Conservation (phyloP, 2,888 invertebrate genomes). For the Scaptomyza cyrtandrae region DNA sequence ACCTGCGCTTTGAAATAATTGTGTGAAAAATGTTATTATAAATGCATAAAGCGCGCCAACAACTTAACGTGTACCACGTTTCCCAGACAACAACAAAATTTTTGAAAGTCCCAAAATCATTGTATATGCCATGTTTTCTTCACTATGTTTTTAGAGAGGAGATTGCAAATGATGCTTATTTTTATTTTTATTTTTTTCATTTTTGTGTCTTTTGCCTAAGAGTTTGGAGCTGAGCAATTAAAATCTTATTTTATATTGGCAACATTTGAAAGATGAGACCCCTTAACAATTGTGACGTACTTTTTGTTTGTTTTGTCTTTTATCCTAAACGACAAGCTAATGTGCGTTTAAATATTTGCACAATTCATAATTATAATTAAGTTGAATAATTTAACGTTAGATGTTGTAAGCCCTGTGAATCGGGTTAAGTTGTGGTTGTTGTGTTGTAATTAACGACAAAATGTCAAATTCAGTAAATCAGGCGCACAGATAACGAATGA, state of each 20-base stretch:
- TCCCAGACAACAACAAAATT: conserved; percentile 45
- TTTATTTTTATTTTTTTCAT: conserved; percentile 19
- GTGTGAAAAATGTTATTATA: conserved; percentile 69
- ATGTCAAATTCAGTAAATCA: conserved; percentile 43
- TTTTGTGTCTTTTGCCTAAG: neutral
- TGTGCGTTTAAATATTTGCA: conserved; percentile 47
- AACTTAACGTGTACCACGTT: conserved; percentile 39
- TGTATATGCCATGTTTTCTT: conserved; percentile 28
- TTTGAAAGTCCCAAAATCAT: conserved; percentile 51
- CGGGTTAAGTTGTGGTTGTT: conserved; percentile 29
- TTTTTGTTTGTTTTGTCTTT: conserved; percentile 18
- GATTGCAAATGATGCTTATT: conserved; percentile 25
- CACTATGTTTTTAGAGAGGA: conserved; percentile 43
- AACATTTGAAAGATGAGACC: conserved; percentile 17
- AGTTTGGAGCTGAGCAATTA: conserved; percentile 34
- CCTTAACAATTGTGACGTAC: conserved; percentile 34
- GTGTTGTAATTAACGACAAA: conserved; percentile 28
- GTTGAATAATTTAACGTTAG: conserved; percentile 40
- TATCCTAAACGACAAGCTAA: conserved; percentile 8
- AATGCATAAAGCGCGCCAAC: conserved; percentile 56
- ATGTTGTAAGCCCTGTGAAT: conserved; percentile 59
- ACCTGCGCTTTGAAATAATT: conserved; percentile 60
- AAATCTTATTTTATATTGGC: conserved; percentile 58
- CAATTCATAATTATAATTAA: conserved; percentile 50
- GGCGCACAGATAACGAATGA: conserved; percentile 38